Evolutionary conservation across 35 echinoderm and acorn worm genomes (phyloP), one percentile per base, ranked within the genome.

Genomic region (Lytechinus variegatus): DNA sequence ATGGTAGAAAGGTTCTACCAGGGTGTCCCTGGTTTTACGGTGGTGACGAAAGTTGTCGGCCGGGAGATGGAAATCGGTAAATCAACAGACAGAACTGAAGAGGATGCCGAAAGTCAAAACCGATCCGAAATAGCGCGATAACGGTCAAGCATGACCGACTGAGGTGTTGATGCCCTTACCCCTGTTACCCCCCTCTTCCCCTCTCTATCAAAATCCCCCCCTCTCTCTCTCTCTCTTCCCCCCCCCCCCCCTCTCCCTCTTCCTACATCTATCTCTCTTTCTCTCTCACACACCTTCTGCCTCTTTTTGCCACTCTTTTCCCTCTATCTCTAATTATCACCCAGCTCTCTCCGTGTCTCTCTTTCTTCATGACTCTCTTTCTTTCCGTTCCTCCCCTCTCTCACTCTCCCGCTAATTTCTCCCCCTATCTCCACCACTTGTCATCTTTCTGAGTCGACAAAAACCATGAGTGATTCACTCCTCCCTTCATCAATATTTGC

Each of bases 61-160:
- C 14, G 24, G 66, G 66, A 79, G 21, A 19, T 79, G 19, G 66
- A 79, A 79, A 79, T 79, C n/a, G 66, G 66, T 79, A 79, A 79
- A 79, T 79, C 66, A 79, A 79, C 66, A 79, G 66, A 79, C 5
- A 79, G 66, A 16, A 0, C 19, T 24, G 16, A 79, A 79, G 14
- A 79, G 66, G 66, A 79, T 24, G 19, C 66, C 66, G 66, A 79
- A 79, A 79, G 66, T 79, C 66, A 79, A 79, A 79, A 79, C 66
- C 66, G 66, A 79, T 79, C 66, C 66, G 66, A 79, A 79, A 79
- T 79, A 79, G 19, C 66, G 21, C 16, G 66, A 79, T 79, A 79
- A 79, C 66, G 66, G 66, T 79, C 66, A 79, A 79, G 66, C 66
- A 79, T 79, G 66, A 79, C 66, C 66, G 66, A 79, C 19, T 79